Base-by-base conservation (phyloP, 2,888 invertebrate species). In the Agrenia bidenticulata region DNA sequence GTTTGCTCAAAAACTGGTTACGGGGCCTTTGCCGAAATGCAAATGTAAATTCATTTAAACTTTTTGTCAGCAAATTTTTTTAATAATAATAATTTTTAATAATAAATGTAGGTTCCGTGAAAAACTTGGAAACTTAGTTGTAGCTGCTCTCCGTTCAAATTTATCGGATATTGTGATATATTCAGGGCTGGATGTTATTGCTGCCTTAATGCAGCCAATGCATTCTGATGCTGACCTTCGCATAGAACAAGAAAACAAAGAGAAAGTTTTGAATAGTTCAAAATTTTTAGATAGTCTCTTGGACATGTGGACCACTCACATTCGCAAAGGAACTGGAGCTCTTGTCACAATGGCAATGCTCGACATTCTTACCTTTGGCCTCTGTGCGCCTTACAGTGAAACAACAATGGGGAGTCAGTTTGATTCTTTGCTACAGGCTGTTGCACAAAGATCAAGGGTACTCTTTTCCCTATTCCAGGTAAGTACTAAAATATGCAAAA, bases 171-270 rank as follows among this genome's bases (percentile, higher is more conserved):
- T 93, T 9, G 90, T 97, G 27, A 91, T 95, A 15, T 94, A 98
- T 82, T 93, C 98, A 2, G 96, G 97, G 2, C 86, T 99, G 61
- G 98, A 99, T 82, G 95, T 97, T 83, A 88, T 98, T 67, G 96
- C 95, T 80, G 94, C 98, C 17, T 84, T 99, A 26, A 94, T 99
- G 93, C 97, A 96, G 83, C 99, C 99, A 1, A 98, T 99, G 91
- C 85, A 86, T 76, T 89, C 92, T 73, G 94, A 97, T 80, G 96
- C 94, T 77, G 98, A 99, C 81, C 83, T 99, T 56, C 84, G 95
- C 69, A 96, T 97, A 81, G 99, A 99, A 79, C 99, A 99, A 81
- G 83, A 97, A 69, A 99, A 99, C 82, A 99, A 99, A 83, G 90
- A 92, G 65, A 94, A 94, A 73, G 86, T 99, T 78, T 83, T 99